A percentile compares a stretch with the other conserved stretches of the same genome.
Conservation (phyloP, 1,140 invertebrate genomes). For the Halesus radiatus region DNA sequence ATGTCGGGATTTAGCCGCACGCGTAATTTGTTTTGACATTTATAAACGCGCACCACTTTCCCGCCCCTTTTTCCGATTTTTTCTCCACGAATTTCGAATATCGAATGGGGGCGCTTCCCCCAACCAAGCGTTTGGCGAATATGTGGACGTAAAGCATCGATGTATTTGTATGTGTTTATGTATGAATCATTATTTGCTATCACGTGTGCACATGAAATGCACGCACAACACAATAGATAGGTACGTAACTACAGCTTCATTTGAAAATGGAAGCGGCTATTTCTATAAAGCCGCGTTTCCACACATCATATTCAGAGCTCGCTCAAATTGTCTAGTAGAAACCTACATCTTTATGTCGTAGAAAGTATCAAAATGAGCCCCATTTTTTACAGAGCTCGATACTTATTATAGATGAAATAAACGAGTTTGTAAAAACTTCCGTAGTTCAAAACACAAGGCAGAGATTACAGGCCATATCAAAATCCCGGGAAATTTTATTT, state of each 20-base stretch:
- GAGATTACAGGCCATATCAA: not conserved
- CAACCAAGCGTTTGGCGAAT: constrained; percentile 23
- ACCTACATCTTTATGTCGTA: no score
- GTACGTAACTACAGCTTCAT: not conserved
- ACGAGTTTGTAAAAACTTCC: no score
- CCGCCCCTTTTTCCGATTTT: constrained; percentile 49
- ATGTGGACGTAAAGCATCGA: constrained; percentile 3
- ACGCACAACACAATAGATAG: not conserved
- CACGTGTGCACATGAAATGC: not conserved
- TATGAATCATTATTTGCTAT: constrained; percentile 24
- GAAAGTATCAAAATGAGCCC: no score
- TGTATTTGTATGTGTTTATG: constrained; percentile 26
- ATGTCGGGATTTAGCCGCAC: constrained; percentile 25
- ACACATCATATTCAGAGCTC: no score
- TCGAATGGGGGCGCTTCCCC: constrained; percentile 30
- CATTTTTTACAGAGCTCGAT: no score
- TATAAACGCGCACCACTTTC: constrained; percentile 55
- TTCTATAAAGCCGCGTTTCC: no score
- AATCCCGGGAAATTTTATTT: constrained; percentile 6
- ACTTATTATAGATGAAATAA: no score
- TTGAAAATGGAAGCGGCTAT: constrained; percentile 5
- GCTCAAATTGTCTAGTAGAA: no score
- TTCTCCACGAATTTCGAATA: constrained; percentile 39
- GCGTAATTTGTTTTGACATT: constrained; percentile 58
- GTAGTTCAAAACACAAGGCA: not conserved